Evolutionary conservation across 35 echinoderm and acorn worm genomes (phyloP).

Genomic region (Hemicentrotus pulcherrimus): DNA sequence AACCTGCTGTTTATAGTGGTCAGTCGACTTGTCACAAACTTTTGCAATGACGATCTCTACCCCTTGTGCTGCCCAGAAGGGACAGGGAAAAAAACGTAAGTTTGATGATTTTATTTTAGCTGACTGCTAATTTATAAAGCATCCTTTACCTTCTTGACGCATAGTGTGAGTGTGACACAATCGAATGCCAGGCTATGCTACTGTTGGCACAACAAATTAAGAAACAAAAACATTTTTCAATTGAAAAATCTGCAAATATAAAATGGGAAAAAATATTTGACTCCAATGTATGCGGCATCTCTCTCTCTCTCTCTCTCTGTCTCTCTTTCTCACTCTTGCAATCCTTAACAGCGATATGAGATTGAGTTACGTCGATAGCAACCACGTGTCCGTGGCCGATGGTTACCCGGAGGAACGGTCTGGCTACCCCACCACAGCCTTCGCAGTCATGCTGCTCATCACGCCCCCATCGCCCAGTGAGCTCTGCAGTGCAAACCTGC

Average conservation of each 20-base stretch:
- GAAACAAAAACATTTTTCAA: too few relatives aligned
- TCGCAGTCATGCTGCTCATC: slow-evolving; percentile 16
- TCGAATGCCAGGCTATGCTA: too few relatives aligned
- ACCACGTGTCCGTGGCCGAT: slow-evolving; percentile 21
- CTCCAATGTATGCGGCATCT: too few relatives aligned
- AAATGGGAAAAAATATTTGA: too few relatives aligned
- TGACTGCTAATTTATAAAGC: too few relatives aligned
- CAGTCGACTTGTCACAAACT: neutral
- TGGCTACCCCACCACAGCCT: neutral
- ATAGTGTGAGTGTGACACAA: too few relatives aligned
- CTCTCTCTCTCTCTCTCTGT: too few relatives aligned
- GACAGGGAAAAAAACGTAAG: neutral
- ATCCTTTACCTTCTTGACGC: too few relatives aligned
- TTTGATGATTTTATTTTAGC: too few relatives aligned
- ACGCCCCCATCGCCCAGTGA: slow-evolving; percentile 17
- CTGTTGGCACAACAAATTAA: too few relatives aligned
- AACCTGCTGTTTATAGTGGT: neutral
- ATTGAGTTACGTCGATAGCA: slow-evolving; percentile 14
- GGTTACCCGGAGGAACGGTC: neutral
- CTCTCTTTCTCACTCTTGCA: neutral
- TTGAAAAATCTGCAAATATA: too few relatives aligned
- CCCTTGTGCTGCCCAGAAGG: neutral
- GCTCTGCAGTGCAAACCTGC: neutral
- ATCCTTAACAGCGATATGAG: neutral
- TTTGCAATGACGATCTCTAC: neutral